Evolutionary conservation across 1,140 invertebrate genomes (phyloP).

Genomic region (Drosophila triauraria): DNA sequence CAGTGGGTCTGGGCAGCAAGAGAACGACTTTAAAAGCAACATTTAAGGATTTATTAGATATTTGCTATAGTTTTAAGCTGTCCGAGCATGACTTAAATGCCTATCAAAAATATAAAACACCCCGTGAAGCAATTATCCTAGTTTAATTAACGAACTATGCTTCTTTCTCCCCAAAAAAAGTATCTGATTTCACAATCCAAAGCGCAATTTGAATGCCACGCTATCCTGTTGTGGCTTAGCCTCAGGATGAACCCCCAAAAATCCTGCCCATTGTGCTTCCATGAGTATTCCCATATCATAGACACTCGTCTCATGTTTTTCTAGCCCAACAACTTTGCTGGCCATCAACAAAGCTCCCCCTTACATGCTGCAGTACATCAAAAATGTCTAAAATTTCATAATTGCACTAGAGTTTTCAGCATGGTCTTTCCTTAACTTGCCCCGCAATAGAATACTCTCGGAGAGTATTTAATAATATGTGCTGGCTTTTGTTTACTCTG

Average conservation of each 20-base stretch:
- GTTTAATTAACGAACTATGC: slow-evolving; percentile 30
- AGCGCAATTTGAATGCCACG: slow-evolving; percentile 44
- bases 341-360: slow-evolving; percentile 10
- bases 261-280: slow-evolving; percentile 4
- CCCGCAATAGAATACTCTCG: slow-evolving; percentile 34
- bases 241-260: neutral
- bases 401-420: slow-evolving; percentile 50
- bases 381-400: slow-evolving; percentile 65
- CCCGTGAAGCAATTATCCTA: neutral
- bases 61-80: neutral
- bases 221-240: slow-evolving; percentile 3
- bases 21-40: neutral
- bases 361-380: slow-evolving; percentile 39
- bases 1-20: neutral
- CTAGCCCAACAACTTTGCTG: slow-evolving; percentile 38
- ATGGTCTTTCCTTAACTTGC: slow-evolving; percentile 1
- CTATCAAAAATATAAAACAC: neutral
- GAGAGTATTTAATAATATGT: slow-evolving; percentile 45
- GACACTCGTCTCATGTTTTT: slow-evolving; percentile 53
- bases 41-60: neutral
- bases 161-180: slow-evolving; percentile 9
- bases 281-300: slow-evolving; percentile 45
- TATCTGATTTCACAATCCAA: slow-evolving; percentile 52
- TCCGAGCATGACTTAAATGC: neutral
- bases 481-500: slow-evolving; percentile 27